A percentile compares a stretch with the other conserved stretches of the same genome.
Evolutionary conservation across 1,140 invertebrate species (phyloP).

Genomic region (Heliconius hewitsoni): DNA sequence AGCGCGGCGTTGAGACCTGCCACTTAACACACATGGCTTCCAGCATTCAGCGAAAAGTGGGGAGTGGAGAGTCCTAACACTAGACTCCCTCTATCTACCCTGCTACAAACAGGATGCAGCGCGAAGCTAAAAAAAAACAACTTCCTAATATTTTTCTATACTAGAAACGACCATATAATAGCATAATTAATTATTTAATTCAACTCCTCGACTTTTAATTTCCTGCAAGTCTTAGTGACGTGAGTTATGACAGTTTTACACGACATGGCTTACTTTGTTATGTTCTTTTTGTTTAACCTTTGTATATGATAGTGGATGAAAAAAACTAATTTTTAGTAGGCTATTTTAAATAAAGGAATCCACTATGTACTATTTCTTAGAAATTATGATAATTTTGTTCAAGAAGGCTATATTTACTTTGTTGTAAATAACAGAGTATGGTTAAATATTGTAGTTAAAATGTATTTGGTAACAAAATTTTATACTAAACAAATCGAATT

Average conservation of each 20-base stretch:
- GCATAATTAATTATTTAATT: slow-evolving; percentile 34
- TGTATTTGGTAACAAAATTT: too few relatives aligned
- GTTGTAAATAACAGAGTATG: too few relatives aligned
- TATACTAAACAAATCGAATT: too few relatives aligned
- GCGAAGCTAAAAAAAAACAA: background rate
- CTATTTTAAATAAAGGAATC: too few relatives aligned
- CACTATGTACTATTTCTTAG: too few relatives aligned
- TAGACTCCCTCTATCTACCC: too few relatives aligned
- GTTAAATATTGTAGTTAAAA: too few relatives aligned
- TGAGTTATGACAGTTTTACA: slow-evolving; percentile 46
- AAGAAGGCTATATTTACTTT: too few relatives aligned
- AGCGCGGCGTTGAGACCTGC: background rate
- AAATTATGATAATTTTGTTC: too few relatives aligned
- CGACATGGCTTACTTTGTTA: slow-evolving; percentile 27
- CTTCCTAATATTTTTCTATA: slow-evolving; percentile 23
- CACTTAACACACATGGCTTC: background rate
- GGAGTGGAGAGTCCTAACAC: too few relatives aligned
- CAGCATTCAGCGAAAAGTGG: background rate
- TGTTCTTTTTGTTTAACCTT: slow-evolving; percentile 24
- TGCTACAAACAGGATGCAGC: too few relatives aligned
- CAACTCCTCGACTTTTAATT: slow-evolving; percentile 52
- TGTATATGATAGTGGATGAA: slow-evolving; percentile 7
- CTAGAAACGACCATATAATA: slow-evolving; percentile 24
- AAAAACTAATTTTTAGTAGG: background rate
- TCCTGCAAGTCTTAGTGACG: slow-evolving; percentile 55